A percentile compares a stretch with the other conserved stretches of the same genome.
phyloP scores from a whole-genome alignment of 2,797 vertebrate species.

The Sciurus vulgaris region DNA sequence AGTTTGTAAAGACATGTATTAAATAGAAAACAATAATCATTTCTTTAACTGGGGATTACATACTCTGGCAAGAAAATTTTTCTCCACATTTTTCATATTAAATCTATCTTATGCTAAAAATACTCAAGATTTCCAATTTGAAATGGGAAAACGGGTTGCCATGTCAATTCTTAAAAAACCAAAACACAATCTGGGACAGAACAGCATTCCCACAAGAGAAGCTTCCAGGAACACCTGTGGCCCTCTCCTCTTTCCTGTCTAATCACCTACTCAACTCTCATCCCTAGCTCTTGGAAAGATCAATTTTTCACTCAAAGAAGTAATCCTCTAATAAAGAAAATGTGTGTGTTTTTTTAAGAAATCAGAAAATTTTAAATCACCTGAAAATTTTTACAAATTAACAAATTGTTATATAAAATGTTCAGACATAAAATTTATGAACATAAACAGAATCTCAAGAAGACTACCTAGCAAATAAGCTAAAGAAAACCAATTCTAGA shows the following conservation, averaged over 20 bases:
- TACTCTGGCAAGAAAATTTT: background rate
- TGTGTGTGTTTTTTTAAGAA: background rate
- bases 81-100: slow-evolving; percentile 39
- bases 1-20: background rate
- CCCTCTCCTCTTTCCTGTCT: background rate
- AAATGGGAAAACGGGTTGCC: background rate
- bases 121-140: background rate
- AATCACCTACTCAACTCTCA: background rate
- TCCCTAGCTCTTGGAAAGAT: background rate
- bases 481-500: slow-evolving; percentile 10
- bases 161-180: slow-evolving; percentile 28
- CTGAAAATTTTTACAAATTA: slow-evolving; percentile 54
- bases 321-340: slow-evolving; percentile 36
- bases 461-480: background rate
- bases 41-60: background rate
- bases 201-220: background rate
- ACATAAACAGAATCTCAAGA: background rate
- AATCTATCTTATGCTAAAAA: background rate
- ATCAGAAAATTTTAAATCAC: background rate
- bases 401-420: background rate
- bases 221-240: slow-evolving; percentile 2
- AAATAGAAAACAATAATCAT: background rate
- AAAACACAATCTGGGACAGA: background rate
- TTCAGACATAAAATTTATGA: slow-evolving; percentile 34
- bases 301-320: background rate